Evolutionary conservation across 2,888 invertebrate species (phyloP), one percentile per base, ranked within the genome.

Genomic region (Tetrapedia diversipes): DNA sequence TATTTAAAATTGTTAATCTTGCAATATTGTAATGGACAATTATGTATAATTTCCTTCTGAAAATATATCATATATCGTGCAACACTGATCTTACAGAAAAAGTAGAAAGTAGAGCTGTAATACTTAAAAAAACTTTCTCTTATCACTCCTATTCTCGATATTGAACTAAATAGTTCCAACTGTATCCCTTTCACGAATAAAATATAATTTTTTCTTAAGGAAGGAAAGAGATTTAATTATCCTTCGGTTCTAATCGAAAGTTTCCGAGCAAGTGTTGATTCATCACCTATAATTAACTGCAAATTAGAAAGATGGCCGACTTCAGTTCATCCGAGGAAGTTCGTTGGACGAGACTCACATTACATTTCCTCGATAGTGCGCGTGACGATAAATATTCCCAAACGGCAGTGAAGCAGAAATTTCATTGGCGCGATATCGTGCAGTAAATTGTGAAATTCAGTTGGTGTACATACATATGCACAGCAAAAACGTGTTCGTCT

Each of bases 261-360:
- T 63, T 6, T 19, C 27, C 7, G 10, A 39, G 45, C 22, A 7
- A 49, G 41, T 24, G n/a, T 41, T 41, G 41, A 37, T 41, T 61
- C 68, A 47, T 41, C 27, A 11, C 27, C 27, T 49, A 29, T 66
- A n/a, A 37, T 47, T 37, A 47, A 34, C 27, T 22, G 24, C 24
- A 37, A 75, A 75, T 57, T 37, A 34, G 32, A 22, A 67, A 76
- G 51, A 68, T 76, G 68, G 63, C 45, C 27, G 67, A 63, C 57
- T 24, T 37, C 56, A 27, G 29, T 8, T 39, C 47, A 41, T 64
- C 41, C 39, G 34, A 64, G 47, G 43, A 69, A 66, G 77, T 56
- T 27, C 27, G 47, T 69, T 45, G 19, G 27, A 45, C 14, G 45
- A n/a, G n/a, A 45, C 43, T 45, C 63, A 37, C 54, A 39, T 49